A percentile compares a stretch with the other conserved stretches of the same genome.
These are phyloP conservation scores for Halichoeres trimaculatus DNA, from an alignment of 2,113 vertebrate species.

Conservation along the genomic window DNA sequence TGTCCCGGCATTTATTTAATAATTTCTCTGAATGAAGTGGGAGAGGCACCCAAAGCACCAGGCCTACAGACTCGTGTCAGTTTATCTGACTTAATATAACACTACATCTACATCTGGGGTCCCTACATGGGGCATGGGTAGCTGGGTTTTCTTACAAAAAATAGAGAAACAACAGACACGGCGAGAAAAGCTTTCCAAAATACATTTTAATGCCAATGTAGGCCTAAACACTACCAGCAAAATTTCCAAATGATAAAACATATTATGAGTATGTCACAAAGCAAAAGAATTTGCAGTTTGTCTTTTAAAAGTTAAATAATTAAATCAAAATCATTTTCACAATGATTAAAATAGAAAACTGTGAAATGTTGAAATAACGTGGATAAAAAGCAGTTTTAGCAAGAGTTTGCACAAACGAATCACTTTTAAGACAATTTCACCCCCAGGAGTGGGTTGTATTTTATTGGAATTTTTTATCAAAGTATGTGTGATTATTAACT, in stretches of 20 bases:
- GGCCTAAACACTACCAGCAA: not conserved
- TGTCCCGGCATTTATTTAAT: constrained; percentile 85
- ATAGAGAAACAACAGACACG: constrained; percentile 9
- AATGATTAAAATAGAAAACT: not conserved
- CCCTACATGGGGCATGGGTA: constrained; percentile 25
- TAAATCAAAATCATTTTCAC: not conserved
- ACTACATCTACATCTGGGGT: constrained; percentile 21
- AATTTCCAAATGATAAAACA: not conserved
- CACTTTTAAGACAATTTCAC: not conserved
- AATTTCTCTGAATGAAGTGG: constrained; percentile 80
- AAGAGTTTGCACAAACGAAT: not conserved
- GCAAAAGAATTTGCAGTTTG: not conserved
- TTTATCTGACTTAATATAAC: constrained; percentile 41
- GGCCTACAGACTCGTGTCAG: constrained; percentile 55
- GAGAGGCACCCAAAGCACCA: constrained; percentile 78
- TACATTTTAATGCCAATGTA: constrained; percentile 1
- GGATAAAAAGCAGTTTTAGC: not conserved
- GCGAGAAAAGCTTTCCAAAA: not conserved
- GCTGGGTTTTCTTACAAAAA: constrained; percentile 2
- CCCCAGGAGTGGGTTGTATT: not conserved
- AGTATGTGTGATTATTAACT: constrained; percentile 51
- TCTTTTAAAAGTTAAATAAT: not conserved
- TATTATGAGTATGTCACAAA: constrained; percentile 3
- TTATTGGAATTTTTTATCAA: not conserved
- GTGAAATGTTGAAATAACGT: not conserved